Evolutionary conservation across 2,113 vertebrate genomes (phyloP), one percentile per base, ranked within the genome.

Genomic region (Indicator maculatus): DNA sequence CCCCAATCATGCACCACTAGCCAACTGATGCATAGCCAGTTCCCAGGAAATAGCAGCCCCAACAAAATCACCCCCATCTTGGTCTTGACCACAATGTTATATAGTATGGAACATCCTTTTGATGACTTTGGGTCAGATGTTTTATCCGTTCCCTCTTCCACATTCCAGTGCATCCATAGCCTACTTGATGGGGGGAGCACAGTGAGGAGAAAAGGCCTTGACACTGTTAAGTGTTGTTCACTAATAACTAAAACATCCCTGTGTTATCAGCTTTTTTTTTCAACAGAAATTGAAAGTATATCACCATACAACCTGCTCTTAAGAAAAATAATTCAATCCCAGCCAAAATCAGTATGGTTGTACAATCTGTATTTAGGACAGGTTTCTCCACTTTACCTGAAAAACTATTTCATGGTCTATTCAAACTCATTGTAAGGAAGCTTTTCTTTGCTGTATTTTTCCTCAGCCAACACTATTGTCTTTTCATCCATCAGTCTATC

Each of bases 371-470:
- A 61, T n/a, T 15, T 82, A 59, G 53, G 44, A 92, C 3, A 12
- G 44, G 8, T 82, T 90, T 58, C 7, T 69, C 47, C 2, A 0
- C 36, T 69, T 86, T 78, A 50, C 12, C 39, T 82, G 83, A 78
- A 83, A 93, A 88, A 53, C 38, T 83, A 81, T 86, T 95, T 74
- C 38, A 74, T 26, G 65, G 47, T 92, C 56, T 67, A 56, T 58
- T 88, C 83, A 77, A 83, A 75, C 9, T 82, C 44, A 83, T 16
- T 77, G 21, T 64, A 77, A 74, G 21, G 64, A 74, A 64, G 47
- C 7, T 56, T 83, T 74, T 74, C 36, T 76, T 69, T 31, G 12
- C 17, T 70, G 9, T 38, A 47, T 30, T 82, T 88, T 92, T 63
- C 33, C 59, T 59, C 12, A 11, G 53, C 19, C 55, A 92, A 71